These are phyloP conservation scores for Drosophila pallidifrons DNA, from an alignment of 1,140 invertebrate species.

Conservation along the genomic window DNA sequence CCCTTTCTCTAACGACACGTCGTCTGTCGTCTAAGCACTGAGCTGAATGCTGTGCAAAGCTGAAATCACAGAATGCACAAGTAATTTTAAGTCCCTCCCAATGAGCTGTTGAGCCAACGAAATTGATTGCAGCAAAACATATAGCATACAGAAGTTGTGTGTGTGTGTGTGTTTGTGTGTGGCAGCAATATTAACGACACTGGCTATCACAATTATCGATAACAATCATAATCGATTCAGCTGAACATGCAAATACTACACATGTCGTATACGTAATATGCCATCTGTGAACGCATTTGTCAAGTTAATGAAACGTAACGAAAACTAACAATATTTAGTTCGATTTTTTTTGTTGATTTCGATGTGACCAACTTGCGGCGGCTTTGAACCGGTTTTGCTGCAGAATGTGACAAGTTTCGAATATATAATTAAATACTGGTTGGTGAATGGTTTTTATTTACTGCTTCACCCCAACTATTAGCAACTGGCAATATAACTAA, in stretches of 20 bases:
- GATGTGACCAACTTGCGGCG: too few relatives aligned
- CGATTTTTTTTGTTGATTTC: too few relatives aligned
- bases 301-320: too few relatives aligned
- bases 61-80: slow-evolving; percentile 34
- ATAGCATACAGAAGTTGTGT: neutral
- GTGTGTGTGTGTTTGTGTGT: too few relatives aligned
- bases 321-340: too few relatives aligned
- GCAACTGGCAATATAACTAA: too few relatives aligned
- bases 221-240: slow-evolving; percentile 1
- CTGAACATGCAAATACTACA: neutral
- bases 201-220: slow-evolving; percentile 7
- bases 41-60: slow-evolving; percentile 1
- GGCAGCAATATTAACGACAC: neutral
- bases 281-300: too few relatives aligned
- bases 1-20: neutral
- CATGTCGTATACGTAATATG: neutral
- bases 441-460: too few relatives aligned
- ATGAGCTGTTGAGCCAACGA: slow-evolving; percentile 23
- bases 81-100: slow-evolving; percentile 2
- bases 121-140: neutral
- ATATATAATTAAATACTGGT: too few relatives aligned
- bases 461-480: too few relatives aligned
- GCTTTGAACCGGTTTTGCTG: too few relatives aligned
- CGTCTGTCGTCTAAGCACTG: slow-evolving; percentile 30
- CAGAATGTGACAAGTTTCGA: too few relatives aligned